Evolutionary conservation across 2,113 vertebrate genomes (phyloP).

Genomic region (Nothocercus julius): DNA sequence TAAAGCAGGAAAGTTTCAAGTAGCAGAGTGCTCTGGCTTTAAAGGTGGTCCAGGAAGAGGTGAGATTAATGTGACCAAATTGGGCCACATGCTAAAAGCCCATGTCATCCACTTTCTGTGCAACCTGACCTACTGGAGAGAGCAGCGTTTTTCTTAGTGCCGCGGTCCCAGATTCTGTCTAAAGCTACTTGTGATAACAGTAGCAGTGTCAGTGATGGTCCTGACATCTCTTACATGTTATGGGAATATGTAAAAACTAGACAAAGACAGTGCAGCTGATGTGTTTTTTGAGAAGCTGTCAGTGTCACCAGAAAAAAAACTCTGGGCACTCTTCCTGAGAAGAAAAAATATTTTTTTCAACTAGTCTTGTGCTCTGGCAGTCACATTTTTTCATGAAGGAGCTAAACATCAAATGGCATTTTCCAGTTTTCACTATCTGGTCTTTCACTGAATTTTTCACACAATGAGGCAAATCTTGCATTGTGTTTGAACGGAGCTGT

Average conservation of each 20-base stretch:
- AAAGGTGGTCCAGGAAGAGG: neutral
- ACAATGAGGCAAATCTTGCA: neutral
- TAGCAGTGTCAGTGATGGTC: neutral
- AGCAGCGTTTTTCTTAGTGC: neutral
- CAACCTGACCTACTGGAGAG: neutral
- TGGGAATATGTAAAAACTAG: neutral
- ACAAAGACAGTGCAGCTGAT: neutral
- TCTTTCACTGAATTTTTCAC: neutral
- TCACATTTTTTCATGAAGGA: neutral
- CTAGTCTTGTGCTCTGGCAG: neutral
- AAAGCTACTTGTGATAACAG: neutral
- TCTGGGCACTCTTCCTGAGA: neutral
- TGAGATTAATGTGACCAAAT: neutral
- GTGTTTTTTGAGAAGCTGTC: neutral
- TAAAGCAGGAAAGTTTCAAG: neutral
- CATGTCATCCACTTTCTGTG: neutral
- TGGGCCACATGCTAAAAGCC: neutral
- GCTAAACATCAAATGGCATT: neutral
- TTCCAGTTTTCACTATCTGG: neutral
- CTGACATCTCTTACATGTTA: neutral
- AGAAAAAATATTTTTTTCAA: neutral
- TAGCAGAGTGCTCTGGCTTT: neutral
- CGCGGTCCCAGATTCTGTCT: neutral
- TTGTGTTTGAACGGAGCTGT: neutral
- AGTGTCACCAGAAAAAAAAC: conserved; percentile 1